These are phyloP conservation scores for Venturia canescens DNA, from an alignment of 1,140 invertebrate species.

Conservation along the genomic window DNA sequence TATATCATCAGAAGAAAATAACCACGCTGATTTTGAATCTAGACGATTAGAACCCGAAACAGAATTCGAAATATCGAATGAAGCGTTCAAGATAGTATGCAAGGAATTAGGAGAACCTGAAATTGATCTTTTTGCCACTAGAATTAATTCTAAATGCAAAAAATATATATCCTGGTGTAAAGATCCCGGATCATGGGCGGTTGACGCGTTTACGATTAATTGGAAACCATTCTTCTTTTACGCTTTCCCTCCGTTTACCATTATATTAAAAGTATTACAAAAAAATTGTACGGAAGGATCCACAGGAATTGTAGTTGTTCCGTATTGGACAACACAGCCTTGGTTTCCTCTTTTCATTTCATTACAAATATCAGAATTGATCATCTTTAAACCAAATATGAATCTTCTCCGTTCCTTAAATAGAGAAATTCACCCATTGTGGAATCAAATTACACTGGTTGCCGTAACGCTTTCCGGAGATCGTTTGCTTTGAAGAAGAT, in stretches of 20 bases:
- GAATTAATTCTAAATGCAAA: too few relatives aligned
- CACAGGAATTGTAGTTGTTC: slow-evolving; percentile 18
- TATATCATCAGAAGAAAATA: too few relatives aligned
- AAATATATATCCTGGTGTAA: too few relatives aligned
- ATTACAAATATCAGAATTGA: neutral
- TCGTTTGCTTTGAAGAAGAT: slow-evolving; percentile 44
- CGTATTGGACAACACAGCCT: slow-evolving; percentile 25
- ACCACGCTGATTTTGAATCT: too few relatives aligned
- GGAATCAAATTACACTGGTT: slow-evolving; percentile 56
- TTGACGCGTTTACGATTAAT: slow-evolving; percentile 39
- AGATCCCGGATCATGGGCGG: neutral
- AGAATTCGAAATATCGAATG: too few relatives aligned
- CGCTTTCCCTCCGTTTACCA: slow-evolving; percentile 37
- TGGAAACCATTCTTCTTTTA: slow-evolving; percentile 42
- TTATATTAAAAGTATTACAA: slow-evolving; percentile 16
- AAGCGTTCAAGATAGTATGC: too few relatives aligned
- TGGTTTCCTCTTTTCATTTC: slow-evolving; percentile 25
- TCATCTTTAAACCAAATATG: slow-evolving; percentile 39
- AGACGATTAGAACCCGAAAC: too few relatives aligned
- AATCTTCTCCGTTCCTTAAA: slow-evolving; percentile 39
- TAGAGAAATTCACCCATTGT: slow-evolving; percentile 20
- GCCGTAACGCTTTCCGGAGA: slow-evolving; percentile 55
- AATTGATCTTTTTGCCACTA: too few relatives aligned
- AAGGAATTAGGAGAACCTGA: too few relatives aligned
- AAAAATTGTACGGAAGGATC: slow-evolving; percentile 30